A percentile compares a stretch with the other conserved stretches of the same genome.
Evolutionary conservation across 2,888 invertebrate genomes (phyloP).

Genomic region (Drosophila subquinaria): DNA sequence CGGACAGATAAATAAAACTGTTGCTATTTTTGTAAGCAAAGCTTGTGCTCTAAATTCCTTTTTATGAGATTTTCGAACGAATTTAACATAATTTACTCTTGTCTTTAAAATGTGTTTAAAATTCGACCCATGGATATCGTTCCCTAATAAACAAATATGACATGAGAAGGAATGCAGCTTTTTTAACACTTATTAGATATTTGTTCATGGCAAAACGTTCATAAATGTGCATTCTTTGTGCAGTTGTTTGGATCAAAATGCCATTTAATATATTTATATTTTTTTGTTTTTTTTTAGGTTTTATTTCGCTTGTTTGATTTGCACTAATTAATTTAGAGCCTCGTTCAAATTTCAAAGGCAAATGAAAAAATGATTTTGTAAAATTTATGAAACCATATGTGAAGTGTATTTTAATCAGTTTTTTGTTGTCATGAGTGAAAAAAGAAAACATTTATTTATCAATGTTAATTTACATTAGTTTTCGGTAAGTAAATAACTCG

Average conservation of each 20-base stretch:
- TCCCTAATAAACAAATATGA: background rate
- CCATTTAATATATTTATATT: background rate
- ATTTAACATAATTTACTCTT: background rate
- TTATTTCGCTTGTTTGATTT: background rate
- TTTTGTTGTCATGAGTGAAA: background rate
- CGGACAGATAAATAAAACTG: too few species aligned
- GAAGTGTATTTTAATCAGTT: slow-evolving; percentile 6
- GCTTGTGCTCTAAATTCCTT: background rate
- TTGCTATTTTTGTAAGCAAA: background rate
- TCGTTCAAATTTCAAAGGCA: background rate
- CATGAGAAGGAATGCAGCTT: background rate
- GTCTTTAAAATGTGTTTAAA: background rate
- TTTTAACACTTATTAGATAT: background rate
- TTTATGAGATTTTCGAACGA: background rate
- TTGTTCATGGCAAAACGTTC: background rate
- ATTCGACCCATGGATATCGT: too few species aligned
- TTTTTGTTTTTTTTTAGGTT: background rate
- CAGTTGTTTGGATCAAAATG: background rate
- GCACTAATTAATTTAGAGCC: background rate
- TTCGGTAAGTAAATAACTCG: slow-evolving; percentile 14
- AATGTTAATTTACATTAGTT: slow-evolving; percentile 49
- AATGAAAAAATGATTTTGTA: slow-evolving; percentile 35
- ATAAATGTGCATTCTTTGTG: background rate
- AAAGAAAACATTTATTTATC: slow-evolving; percentile 24
- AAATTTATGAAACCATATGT: slow-evolving; percentile 3